Percentiles rank a stretch among this genome's conserved stretches.
Evolutionary conservation across 2,888 invertebrate species (phyloP).

Genomic region (Drosophila niveifrons): DNA sequence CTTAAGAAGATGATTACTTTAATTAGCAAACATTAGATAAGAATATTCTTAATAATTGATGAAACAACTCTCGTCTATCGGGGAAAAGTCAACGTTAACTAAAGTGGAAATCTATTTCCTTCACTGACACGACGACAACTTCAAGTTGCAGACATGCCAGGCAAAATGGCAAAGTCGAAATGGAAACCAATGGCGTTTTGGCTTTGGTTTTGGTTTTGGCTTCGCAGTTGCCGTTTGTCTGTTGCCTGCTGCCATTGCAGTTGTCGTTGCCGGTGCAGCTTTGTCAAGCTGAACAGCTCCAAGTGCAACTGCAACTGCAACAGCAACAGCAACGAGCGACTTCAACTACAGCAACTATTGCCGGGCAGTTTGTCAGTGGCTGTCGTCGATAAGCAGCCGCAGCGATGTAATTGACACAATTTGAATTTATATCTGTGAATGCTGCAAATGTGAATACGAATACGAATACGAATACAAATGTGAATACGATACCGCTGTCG

Average conservation of each 20-base stretch:
- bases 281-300: slow-evolving; percentile 65
- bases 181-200: slow-evolving; percentile 49
- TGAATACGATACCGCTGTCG: slow-evolving; percentile 8
- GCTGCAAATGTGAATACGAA: slow-evolving; percentile 18
- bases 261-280: slow-evolving; percentile 50
- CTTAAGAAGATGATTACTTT: no score
- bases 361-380: slow-evolving; percentile 67
- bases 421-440: slow-evolving; percentile 74
- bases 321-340: slow-evolving; percentile 19
- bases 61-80: slow-evolving; percentile 37
- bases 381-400: slow-evolving; percentile 74
- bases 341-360: slow-evolving; percentile 35
- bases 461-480: slow-evolving; percentile 18
- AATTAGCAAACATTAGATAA: no score
- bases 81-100: slow-evolving; percentile 19
- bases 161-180: slow-evolving; percentile 50
- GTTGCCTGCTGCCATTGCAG: slow-evolving; percentile 17
- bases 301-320: slow-evolving; percentile 52
- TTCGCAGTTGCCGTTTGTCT: slow-evolving; percentile 16
- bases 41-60: not conserved
- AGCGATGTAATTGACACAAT: slow-evolving; percentile 79
- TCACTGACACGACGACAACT: slow-evolving; percentile 69
- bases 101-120: slow-evolving; percentile 54
- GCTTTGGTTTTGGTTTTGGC: slow-evolving; percentile 1
- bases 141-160: slow-evolving; percentile 73